Evolutionary conservation across 2,113 vertebrate genomes (phyloP), one percentile per base, ranked within the genome.

Genomic region (Ardeotis arabs): DNA sequence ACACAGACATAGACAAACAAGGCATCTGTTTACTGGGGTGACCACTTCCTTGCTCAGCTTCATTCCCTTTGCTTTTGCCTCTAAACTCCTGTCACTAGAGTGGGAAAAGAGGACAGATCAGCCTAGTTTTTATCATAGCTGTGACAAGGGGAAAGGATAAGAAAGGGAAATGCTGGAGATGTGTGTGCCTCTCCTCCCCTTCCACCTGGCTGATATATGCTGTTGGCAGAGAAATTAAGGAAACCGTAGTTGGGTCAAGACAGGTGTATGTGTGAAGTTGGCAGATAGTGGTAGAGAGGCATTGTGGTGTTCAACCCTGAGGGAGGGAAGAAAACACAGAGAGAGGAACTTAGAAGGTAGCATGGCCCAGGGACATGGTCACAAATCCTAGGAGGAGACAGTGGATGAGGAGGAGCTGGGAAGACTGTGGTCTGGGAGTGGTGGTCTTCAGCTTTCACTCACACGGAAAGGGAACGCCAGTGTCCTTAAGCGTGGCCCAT

Each of bases 401-500:
- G 6, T 56, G 27, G 17, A 12, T 70, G 55, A 82, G 41, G 45
- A 52, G n/a, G 18, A 31, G 10, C 4, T 88, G 58, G 25, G 27
- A 63, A 41, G 41, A 37, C 29, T 41, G 35, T n/a, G 73, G 4
- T 47, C 8, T 77, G 47, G 11, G 14, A 84, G 8, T 13, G 25
- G 14, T 41, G 22, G 4, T 81, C 58, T 70, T 64, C 63, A 52
- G 39, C 53, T 62, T 84, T 47, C 75, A 27, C 25, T 68, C 15
- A 7, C 37, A 4, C 24, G 31, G 33, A 81, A 66, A 53, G 24
- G 25, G 9, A 68, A 6, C 9, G 22, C 8, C 70, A 35, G 1
- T 24, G n/a, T 41, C 62, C 52, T 3, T 0, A 64, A 64, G 4
- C 0, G 0, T 45, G 17, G 18, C 22, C 22, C 7, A 4, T 37